Evolutionary conservation across 1,140 invertebrate species (phyloP).

Genomic region (Ctenoplectra terminalis): DNA sequence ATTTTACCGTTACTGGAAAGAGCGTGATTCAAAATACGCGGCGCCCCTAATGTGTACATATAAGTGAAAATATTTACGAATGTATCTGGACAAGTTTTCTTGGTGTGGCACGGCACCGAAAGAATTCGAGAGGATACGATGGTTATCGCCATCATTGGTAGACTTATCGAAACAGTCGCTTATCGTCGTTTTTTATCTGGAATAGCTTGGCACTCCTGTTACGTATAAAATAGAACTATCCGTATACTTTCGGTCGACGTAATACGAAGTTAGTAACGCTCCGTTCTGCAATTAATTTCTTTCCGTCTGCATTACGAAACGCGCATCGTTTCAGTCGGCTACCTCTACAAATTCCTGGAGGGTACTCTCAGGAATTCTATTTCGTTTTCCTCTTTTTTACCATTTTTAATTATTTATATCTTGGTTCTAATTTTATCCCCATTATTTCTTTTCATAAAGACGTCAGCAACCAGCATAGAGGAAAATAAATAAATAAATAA

Average conservation of each 20-base stretch:
- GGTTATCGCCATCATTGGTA: neutral
- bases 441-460: no score
- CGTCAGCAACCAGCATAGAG: no score
- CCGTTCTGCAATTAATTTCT: slow-evolving; percentile 32
- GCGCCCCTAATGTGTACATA: no score
- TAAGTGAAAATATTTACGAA: slow-evolving; percentile 1
- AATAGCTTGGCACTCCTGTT: neutral
- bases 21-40: neutral
- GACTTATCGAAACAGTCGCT: slow-evolving; percentile 65
- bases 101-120: neutral
- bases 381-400: slow-evolving; percentile 25
- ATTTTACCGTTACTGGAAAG: slow-evolving; percentile 41
- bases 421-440: neutral
- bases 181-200: neutral
- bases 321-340: slow-evolving; percentile 34
- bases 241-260: slow-evolving; percentile 22
- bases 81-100: neutral
- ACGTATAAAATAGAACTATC: neutral
- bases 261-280: slow-evolving; percentile 9
- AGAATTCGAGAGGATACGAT: neutral
- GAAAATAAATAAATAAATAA: no score
- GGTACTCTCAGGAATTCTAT: neutral
- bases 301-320: slow-evolving; percentile 48
- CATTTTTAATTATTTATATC: neutral
- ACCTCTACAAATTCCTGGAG: slow-evolving; percentile 24